These are phyloP conservation scores for Saccopteryx bilineata DNA, from an alignment of 2,113 vertebrate species.

Conservation along the genomic window DNA sequence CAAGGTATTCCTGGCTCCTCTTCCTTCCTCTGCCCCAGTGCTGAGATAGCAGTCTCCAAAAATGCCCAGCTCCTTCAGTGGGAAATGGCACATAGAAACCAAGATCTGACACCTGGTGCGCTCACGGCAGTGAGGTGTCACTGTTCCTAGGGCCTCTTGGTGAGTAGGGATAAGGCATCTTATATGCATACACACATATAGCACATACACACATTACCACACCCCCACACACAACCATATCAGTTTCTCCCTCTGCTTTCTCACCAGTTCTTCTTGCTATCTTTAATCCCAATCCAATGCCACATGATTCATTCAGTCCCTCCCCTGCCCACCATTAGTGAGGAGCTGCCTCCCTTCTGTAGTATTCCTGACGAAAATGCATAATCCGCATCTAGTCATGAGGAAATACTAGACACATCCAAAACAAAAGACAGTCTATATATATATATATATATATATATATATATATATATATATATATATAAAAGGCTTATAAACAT, in stretches of 20 bases:
- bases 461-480: no score
- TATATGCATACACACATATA: rapidly evolving
- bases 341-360: background rate
- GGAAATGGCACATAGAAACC: background rate
- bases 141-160: background rate
- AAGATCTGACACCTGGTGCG: rapidly evolving
- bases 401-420: background rate
- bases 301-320: rapidly evolving
- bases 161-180: rapidly evolving
- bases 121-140: rapidly evolving
- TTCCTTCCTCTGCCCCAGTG: background rate
- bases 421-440: background rate
- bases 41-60: background rate
- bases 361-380: background rate
- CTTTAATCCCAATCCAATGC: background rate
- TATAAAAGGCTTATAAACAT: background rate
- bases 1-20: background rate
- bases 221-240: no score
- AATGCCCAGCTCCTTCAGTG: background rate
- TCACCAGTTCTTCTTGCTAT: background rate
- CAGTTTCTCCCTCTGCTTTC: background rate
- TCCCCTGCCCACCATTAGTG: rapidly evolving
- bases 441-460: no score
- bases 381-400: background rate
- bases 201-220: background rate